Evolutionary conservation across 2,113 vertebrate species (phyloP).

Genomic region (Anas platyrhynchos): DNA sequence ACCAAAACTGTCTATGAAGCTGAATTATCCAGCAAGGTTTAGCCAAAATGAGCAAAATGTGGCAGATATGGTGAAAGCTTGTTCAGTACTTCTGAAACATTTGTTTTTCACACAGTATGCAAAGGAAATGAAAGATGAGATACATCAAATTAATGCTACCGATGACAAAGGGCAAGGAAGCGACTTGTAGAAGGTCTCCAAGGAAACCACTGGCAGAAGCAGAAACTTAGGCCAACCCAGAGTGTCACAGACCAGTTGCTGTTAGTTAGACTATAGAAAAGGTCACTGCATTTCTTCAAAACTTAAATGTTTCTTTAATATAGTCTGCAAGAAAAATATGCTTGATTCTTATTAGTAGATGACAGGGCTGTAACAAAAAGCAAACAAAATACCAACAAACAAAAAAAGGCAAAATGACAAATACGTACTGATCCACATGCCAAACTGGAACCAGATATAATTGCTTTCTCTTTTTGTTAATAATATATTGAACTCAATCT

Average conservation of each 20-base stretch:
- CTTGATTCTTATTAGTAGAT: not conserved
- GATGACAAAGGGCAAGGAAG: not conserved
- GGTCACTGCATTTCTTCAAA: not conserved
- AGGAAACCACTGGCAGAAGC: constrained; percentile 9
- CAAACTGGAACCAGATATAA: not conserved
- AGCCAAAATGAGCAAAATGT: not conserved
- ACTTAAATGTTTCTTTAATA: not conserved
- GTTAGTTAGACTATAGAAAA: not conserved
- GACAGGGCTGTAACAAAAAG: not conserved
- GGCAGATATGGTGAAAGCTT: not conserved
- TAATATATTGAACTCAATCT: not conserved
- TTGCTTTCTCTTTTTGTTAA: not conserved
- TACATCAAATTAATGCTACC: not conserved
- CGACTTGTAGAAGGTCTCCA: not conserved
- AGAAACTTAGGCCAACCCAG: not conserved
- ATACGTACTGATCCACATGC: not conserved
- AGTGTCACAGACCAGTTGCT: not conserved
- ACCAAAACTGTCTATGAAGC: not conserved
- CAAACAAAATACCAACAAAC: not conserved
- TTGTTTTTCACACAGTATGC: not conserved
- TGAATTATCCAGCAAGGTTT: not conserved
- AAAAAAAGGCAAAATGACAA: not conserved
- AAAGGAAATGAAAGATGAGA: not conserved
- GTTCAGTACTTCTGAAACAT: not conserved
- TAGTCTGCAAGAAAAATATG: not conserved